Conservation (phyloP, 1,140 invertebrate genomes). For the Apocrypta bakeri region DNA sequence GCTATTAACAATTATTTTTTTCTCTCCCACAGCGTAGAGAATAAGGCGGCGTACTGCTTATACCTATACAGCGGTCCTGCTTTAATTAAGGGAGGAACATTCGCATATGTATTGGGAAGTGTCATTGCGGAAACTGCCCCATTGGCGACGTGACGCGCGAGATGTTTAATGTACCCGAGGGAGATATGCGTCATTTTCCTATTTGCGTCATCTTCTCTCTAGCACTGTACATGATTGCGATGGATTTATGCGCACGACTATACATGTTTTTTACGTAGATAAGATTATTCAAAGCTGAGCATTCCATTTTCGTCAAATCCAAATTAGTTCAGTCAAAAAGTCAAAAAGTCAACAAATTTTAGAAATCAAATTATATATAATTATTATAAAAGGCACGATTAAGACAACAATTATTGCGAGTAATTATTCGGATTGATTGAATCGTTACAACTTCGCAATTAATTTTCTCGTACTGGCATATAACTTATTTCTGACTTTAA, state of each 20-base stretch:
- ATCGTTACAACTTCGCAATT: too few relatives aligned
- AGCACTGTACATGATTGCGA: too few relatives aligned
- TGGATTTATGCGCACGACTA: neutral
- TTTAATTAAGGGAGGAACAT: conserved; percentile 52
- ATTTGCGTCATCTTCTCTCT: conserved; percentile 26
- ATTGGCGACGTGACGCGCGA: conserved; percentile 14
- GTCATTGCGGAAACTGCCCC: conserved; percentile 43
- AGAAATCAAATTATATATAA: too few relatives aligned
- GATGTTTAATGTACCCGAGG: conserved; percentile 35
- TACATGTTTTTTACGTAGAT: neutral
- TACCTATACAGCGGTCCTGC: neutral
- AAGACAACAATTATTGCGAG: too few relatives aligned
- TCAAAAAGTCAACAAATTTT: too few relatives aligned
- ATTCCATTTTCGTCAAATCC: too few relatives aligned
- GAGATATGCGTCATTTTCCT: conserved; percentile 21
- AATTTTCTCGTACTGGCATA: too few relatives aligned
- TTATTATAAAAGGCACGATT: too few relatives aligned
- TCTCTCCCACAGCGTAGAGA: neutral
- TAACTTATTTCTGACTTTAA: too few relatives aligned
- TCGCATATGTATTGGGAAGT: conserved; percentile 35
- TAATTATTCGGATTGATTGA: too few relatives aligned
- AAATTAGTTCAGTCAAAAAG: too few relatives aligned
- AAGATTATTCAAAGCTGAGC: conserved; percentile 35
- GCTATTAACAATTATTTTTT: conserved; percentile 45
- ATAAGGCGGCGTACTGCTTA: neutral